Conservation (phyloP, 2,797 vertebrate species). For the Peromyscus melanophrys region DNA sequence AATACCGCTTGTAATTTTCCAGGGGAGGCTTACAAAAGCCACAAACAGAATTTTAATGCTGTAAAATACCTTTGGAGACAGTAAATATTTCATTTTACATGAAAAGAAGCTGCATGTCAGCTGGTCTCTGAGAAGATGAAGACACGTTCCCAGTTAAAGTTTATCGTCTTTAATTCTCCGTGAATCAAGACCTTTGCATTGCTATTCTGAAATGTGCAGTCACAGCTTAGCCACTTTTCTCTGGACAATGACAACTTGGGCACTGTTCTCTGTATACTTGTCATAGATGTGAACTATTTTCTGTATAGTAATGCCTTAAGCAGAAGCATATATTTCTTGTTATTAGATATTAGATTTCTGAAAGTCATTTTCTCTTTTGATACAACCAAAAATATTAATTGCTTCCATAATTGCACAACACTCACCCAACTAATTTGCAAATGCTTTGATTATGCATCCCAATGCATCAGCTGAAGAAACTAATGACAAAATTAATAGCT, state of each 20-base stretch:
- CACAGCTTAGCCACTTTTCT: not conserved
- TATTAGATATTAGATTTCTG: not conserved
- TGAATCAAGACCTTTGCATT: slow-evolving; percentile 60
- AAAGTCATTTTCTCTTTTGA: slow-evolving; percentile 48
- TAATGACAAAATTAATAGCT: slow-evolving; percentile 79
- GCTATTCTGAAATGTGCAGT: not conserved
- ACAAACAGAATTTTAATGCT: slow-evolving; percentile 90
- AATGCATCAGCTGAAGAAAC: slow-evolving; percentile 60
- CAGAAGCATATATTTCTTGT: slow-evolving; percentile 39
- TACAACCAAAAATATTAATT: slow-evolving; percentile 76
- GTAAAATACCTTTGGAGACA: slow-evolving; percentile 70
- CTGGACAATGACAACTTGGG: not conserved
- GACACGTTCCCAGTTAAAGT: slow-evolving; percentile 55
- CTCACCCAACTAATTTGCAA: slow-evolving; percentile 73
- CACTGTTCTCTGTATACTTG: not conserved
- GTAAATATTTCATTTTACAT: slow-evolving; percentile 78
- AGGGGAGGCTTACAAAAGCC: slow-evolving; percentile 87
- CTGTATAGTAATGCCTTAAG: not conserved
- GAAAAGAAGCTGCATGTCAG: slow-evolving; percentile 36
- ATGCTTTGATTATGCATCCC: slow-evolving; percentile 64
- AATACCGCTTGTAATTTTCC: slow-evolving; percentile 91
- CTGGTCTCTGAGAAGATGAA: slow-evolving; percentile 61
- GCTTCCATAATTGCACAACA: slow-evolving; percentile 70
- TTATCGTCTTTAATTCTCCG: not conserved
- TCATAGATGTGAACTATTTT: not conserved